Percentiles rank a stretch among this genome's conserved stretches.
Conservation (phyloP, 92 coral and sea anemone genomes). For the Epizoanthus illoricatus region DNA sequence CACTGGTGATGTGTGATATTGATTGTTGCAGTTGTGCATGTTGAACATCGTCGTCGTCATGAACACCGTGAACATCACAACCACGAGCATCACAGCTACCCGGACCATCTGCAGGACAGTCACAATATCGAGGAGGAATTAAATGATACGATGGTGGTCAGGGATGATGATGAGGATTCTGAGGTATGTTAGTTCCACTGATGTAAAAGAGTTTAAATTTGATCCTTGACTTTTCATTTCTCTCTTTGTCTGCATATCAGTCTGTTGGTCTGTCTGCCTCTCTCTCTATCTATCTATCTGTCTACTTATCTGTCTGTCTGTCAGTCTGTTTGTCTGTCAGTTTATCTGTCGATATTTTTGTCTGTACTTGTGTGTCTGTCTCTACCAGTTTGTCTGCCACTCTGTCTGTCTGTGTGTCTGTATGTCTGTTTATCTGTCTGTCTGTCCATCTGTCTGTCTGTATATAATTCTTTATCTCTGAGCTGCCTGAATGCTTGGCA, state of each 20-base stretch:
- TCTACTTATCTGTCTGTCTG: too few species aligned
- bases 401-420: too few species aligned
- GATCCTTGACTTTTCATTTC: background rate
- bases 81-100: background rate
- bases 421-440: too few species aligned
- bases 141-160: slow-evolving; percentile 68
- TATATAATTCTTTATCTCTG: too few species aligned
- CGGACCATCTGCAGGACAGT: slow-evolving; percentile 6
- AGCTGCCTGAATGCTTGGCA: too few species aligned
- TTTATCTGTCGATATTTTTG: too few species aligned
- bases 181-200: slow-evolving; percentile 51
- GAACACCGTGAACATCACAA: slow-evolving; percentile 30
- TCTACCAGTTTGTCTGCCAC: too few species aligned
- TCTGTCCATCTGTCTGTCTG: background rate
- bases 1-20: too few species aligned
- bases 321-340: too few species aligned
- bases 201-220: background rate
- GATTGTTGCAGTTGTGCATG: slow-evolving; percentile 31
- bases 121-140: slow-evolving; percentile 55
- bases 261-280: background rate
- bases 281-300: too few species aligned
- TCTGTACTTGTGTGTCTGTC: too few species aligned
- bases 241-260: background rate
- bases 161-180: slow-evolving; percentile 82
- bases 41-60: slow-evolving; percentile 30